A percentile compares a stretch with the other conserved stretches of the same genome.
Conservation (phyloP, 2,888 invertebrate species). For the Brenthis ino region DNA sequence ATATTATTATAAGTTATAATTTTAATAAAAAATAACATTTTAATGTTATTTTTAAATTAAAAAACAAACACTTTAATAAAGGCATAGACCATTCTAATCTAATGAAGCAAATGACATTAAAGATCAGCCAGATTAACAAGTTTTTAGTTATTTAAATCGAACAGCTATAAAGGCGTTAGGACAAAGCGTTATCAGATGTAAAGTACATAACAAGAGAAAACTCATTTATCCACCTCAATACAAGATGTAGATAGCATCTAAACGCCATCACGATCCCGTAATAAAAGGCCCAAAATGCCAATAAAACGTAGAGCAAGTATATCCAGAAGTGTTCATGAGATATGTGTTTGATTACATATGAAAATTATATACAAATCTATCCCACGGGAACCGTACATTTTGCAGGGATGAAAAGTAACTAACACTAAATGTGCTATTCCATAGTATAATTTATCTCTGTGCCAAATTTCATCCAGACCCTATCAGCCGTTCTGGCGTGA, state of each 20-base stretch:
- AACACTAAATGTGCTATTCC: too few species aligned
- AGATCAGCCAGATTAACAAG: constrained; percentile 23
- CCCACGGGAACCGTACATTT: too few species aligned
- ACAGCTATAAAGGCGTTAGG: constrained; percentile 28
- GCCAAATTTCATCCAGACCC: too few species aligned
- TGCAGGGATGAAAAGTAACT: too few species aligned
- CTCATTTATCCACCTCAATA: constrained; percentile 77
- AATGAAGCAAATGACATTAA: constrained; percentile 7
- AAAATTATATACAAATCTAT: too few species aligned
- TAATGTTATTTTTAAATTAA: too few species aligned
- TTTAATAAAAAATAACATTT: too few species aligned
- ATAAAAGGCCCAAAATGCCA: constrained; percentile 69
- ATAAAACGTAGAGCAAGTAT: constrained; percentile 45
- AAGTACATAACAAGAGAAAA: constrained; percentile 54
- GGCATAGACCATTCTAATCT: background rate
- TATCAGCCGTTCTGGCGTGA: too few species aligned
- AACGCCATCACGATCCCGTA: constrained; percentile 69
- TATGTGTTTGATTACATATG: background rate
- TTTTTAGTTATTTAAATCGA: constrained; percentile 41
- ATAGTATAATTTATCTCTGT: too few species aligned
- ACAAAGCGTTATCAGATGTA: constrained; percentile 45
- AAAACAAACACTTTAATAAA: background rate
- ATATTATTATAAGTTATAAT: too few species aligned
- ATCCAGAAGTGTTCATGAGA: constrained; percentile 35
- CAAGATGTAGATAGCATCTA: constrained; percentile 67